Base-by-base conservation (phyloP, 2,797 vertebrate genomes). In the Myripristis murdjan region DNA sequence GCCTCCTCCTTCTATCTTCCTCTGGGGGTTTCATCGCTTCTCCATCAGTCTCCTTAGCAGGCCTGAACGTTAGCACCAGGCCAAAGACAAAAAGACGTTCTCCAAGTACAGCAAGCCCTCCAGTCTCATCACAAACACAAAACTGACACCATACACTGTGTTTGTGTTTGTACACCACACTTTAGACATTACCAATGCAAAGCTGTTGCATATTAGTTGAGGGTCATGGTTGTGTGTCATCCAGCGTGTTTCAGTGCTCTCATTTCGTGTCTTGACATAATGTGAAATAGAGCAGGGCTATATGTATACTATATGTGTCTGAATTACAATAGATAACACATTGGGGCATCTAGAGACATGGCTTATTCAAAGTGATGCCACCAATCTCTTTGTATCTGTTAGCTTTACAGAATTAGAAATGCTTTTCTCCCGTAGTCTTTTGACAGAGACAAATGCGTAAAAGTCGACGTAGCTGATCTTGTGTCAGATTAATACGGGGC, bases 41-140 rank as follows among this genome's bases (percentile, higher is more conserved):
- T 49, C 46, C 5, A n/a, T 46, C 2, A 1, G 1, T 62, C 28
- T 62, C n/a, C 60, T 84, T 79, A 83, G 79, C 81, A 47, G 68
- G 51, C 15, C 73, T 46, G 56, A 65, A 76, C 47, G 70, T 76
- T 81, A 79, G 11, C 69, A 81, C 75, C 52, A 46, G 67, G 69
- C 73, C 53, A 31, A 37, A 71, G 55, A 72, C 57, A 59, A 28
- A 63, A 16, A 71, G 51, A 22, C 15, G 16, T 20, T 62, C 46
- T 24, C 48, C 15, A 37, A 37, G 24, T n/a, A n/a, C n/a, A n/a
- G 15, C 62, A 44, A 64, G 24, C 15, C 31, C 23, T 66, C 56
- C 65, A 67, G 85, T 86, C 74, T 78, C 53, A 43, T 56, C 54
- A 20, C 58, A 59, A 23, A 62, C 48, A 67, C 35, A 46, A 56